phyloP scores from a whole-genome alignment of 2,113 vertebrate genomes.

The Prunella fulvescens region DNA sequence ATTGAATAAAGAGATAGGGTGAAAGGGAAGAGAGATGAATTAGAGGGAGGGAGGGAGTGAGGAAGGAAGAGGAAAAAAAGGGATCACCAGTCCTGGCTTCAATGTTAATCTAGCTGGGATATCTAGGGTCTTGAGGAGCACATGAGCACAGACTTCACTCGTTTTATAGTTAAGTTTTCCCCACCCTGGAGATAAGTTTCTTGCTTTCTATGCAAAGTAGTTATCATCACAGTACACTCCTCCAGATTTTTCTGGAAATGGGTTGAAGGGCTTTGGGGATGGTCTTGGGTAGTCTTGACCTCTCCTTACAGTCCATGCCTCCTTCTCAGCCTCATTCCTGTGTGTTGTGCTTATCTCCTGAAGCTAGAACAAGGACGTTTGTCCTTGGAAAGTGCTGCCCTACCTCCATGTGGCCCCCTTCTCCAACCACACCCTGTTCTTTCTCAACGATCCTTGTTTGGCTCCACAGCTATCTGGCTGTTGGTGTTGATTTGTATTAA shows the following conservation, averaged over 20 bases:
- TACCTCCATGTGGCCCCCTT: neutral
- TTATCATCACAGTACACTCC: neutral
- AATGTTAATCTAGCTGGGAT: neutral
- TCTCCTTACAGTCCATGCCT: neutral
- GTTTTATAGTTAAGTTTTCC: neutral
- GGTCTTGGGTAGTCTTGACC: neutral
- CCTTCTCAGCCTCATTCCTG: neutral
- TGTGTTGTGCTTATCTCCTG: too few species aligned
- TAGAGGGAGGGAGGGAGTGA: rapidly evolving
- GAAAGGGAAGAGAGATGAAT: neutral
- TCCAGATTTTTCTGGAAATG: neutral
- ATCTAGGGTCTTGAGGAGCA: neutral
- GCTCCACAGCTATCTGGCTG: neutral
- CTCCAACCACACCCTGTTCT: neutral
- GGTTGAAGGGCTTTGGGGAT: neutral
- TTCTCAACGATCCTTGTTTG: neutral
- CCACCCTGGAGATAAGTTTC: neutral
- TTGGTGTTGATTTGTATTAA: neutral
- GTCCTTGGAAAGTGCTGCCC: neutral
- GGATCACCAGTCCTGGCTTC: neutral
- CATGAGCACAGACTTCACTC: rapidly evolving
- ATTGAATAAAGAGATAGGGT: neutral
- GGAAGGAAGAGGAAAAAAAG: neutral
- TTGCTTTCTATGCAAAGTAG: neutral
- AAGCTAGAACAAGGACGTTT: neutral